Percentiles rank a stretch among this genome's conserved stretches.
These are phyloP conservation scores for Carabus problematicus DNA, from an alignment of 2,888 invertebrate species.

Conservation along the genomic window DNA sequence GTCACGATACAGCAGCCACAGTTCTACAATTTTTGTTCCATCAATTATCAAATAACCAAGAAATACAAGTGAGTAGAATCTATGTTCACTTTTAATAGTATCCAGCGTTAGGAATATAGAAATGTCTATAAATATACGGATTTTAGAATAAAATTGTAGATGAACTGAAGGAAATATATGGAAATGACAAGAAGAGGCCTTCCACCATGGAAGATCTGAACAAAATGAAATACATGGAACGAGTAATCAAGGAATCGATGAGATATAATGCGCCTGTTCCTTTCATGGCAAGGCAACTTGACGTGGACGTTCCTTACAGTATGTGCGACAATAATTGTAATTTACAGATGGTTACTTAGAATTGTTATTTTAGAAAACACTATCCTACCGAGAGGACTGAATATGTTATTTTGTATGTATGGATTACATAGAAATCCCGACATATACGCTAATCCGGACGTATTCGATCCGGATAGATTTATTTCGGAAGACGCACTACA, in stretches of 20 bases:
- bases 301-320: conserved; percentile 53
- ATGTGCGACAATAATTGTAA: conserved; percentile 27
- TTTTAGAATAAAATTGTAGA: conserved; percentile 51
- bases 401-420: conserved; percentile 45
- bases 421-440: conserved; percentile 49
- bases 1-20: conserved; percentile 56
- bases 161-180: conserved; percentile 52
- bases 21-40: conserved; percentile 56
- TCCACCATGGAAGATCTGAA: conserved; percentile 49
- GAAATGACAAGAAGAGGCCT: conserved; percentile 30
- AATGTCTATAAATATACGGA: neutral
- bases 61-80: no score
- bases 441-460: conserved; percentile 50
- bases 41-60: conserved; percentile 54
- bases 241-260: conserved; percentile 56
- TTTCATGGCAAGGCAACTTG: no score
- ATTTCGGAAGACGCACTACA: conserved; percentile 49
- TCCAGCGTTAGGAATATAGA: neutral
- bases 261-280: conserved; percentile 55
- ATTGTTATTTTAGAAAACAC: conserved; percentile 49
- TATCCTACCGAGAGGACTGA: conserved; percentile 46
- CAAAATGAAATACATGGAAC: conserved; percentile 54
- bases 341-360: no score
- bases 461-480: conserved; percentile 54
- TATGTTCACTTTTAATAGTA: no score